Evolutionary conservation across 92 coral and sea anemone species (phyloP), one percentile per base, ranked within the genome.

Genomic region (Ricordea florida): DNA sequence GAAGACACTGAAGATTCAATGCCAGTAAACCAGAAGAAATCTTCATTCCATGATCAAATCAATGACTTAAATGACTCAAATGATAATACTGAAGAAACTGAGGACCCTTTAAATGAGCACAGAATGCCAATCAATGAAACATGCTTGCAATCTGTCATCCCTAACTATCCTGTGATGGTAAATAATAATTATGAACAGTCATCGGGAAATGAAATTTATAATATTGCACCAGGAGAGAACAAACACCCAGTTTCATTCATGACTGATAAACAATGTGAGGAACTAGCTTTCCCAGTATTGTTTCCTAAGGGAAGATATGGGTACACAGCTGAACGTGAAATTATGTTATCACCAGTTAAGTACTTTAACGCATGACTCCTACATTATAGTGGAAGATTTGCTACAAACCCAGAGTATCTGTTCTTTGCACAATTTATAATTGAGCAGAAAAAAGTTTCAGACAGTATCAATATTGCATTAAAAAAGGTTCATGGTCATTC

Each of bases 261-360:
- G 83, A 83, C 18, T 33, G 83, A 76, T 26, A 75, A 67, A 66
- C 53, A 44, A 21, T 81, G 88, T 68, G 85, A 87, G 52, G 84
- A 87, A 34, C 70, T 74, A n/a, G 81, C 84, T 47, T 74, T 83
- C 48, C 93, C 93, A 41, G 90, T 65, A 71, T 38, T 89, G 36
- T 84, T 89, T 50, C 93, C 76, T n/a, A 83, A 83, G 48, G 92
- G 88, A 31, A 48, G 37, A 42, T 43, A 70, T 85, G 84, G 86
- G n/a, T 82, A 64, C 23, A 64, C 63, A 9, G 65, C 45, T 6
- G 69, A 83, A 65, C 31, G 88, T 68, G 14, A 79, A 31, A 15
- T 79, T 24, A 79, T 42, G 16, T 4, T 81, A 11, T 10, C 87
- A 27, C 75, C 73, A 16, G 80, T 64, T 4, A 64, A 64, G 27